Percentiles rank a stretch among this genome's conserved stretches.
phyloP scores from a whole-genome alignment of 2,113 vertebrate genomes.

The Rhinoptilus africanus region DNA sequence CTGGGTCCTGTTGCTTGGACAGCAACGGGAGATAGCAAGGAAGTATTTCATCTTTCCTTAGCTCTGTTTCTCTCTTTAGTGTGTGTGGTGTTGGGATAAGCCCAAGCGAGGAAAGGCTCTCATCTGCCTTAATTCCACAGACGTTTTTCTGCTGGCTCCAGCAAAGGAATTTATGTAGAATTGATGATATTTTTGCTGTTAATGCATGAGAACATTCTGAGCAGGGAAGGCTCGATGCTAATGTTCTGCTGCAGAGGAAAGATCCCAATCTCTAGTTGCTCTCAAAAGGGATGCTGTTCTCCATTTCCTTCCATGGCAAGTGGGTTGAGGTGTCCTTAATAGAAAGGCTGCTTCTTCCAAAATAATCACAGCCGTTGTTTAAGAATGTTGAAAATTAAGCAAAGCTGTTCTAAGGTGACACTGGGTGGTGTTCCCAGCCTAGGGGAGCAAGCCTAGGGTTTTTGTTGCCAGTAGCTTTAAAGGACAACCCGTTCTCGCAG shows the following conservation, averaged over 20 bases:
- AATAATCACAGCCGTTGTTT: background rate
- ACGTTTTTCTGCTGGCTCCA: constrained; percentile 27
- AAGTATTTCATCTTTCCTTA: constrained; percentile 52
- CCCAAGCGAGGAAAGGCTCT: constrained; percentile 18
- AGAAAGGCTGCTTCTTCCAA: background rate
- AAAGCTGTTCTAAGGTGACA: background rate
- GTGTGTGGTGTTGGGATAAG: constrained; percentile 45
- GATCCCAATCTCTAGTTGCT: background rate
- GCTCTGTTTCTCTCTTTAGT: constrained; percentile 59
- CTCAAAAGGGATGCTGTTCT: background rate
- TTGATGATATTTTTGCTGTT: constrained; percentile 26
- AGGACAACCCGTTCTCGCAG: background rate
- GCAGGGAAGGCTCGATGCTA: background rate
- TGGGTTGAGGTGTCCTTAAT: background rate
- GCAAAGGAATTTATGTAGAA: constrained; percentile 59
- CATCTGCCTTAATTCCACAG: constrained; percentile 53
- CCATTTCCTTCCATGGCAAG: background rate
- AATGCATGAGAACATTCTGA: constrained; percentile 26
- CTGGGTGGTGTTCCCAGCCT: background rate
- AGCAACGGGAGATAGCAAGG: constrained; percentile 22
- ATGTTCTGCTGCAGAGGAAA: background rate
- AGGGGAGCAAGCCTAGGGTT: background rate
- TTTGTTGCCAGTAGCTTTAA: background rate
- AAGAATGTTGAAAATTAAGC: background rate
- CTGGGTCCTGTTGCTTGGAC: background rate